Evolutionary conservation across 2,113 vertebrate species (phyloP).

Genomic region (Callorhinus ursinus): DNA sequence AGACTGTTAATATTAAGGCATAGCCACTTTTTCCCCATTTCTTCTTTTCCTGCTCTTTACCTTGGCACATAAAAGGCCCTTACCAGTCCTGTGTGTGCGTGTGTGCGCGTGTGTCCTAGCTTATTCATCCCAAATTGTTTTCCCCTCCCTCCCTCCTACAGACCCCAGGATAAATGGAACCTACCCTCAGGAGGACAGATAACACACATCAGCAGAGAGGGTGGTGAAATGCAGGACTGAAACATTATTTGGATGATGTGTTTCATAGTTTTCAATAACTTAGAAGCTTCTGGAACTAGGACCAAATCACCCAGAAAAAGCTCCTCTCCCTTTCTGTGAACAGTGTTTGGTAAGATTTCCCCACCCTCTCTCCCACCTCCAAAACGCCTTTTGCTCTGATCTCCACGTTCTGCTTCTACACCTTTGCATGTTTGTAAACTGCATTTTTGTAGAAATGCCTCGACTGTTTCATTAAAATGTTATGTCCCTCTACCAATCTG

Average conservation of each 20-base stretch:
- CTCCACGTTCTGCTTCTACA: neutral
- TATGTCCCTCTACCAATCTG: slow-evolving; percentile 69
- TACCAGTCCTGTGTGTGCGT: neutral
- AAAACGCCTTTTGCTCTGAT: slow-evolving; percentile 44
- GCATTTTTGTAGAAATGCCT: slow-evolving; percentile 49
- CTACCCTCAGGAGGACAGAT: neutral
- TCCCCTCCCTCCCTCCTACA: neutral
- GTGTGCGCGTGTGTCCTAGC: neutral
- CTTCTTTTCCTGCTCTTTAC: neutral
- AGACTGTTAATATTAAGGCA: neutral
- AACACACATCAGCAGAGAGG: neutral
- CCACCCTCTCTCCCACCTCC: neutral
- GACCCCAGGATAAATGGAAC: neutral
- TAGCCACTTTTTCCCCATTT: neutral
- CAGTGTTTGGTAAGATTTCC: neutral
- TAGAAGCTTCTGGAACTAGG: slow-evolving; percentile 80
- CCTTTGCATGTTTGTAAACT: neutral
- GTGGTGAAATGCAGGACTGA: slow-evolving; percentile 68
- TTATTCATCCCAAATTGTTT: neutral
- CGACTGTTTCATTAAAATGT: slow-evolving; percentile 80
- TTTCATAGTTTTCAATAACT: slow-evolving; percentile 80
- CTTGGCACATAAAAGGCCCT: neutral
- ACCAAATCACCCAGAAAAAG: slow-evolving; percentile 74
- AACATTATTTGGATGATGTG: slow-evolving; percentile 79
- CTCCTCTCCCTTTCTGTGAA: slow-evolving; percentile 66